Evolutionary conservation across 2,888 invertebrate genomes (phyloP), one percentile per base, ranked within the genome.

Genomic region (Anodontia alba): DNA sequence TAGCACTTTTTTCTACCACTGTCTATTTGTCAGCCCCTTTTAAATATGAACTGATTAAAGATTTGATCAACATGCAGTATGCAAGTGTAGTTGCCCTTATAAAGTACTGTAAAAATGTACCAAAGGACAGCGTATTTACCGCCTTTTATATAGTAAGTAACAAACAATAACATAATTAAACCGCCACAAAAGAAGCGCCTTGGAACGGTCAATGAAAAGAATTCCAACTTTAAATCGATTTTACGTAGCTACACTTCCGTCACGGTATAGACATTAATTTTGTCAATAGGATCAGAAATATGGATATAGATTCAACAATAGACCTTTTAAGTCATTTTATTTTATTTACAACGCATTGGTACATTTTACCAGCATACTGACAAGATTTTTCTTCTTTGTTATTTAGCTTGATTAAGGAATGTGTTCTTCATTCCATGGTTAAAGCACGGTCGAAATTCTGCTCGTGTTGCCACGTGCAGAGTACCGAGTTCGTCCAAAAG

Each of bases 401-500:
- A 49, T 49, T 49, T 49, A 49, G 49, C 49, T 49, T 49, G 49
- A 49, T 49, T 49, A 49, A 49, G 54, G 54, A 54, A 54, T 54
- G 2, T 2, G 2, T n/a, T 26, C 54, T 12, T 26, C 26, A 54
- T 54, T 62, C 62, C 62, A 33, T 20, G 17, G 33, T 62, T 20
- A 20, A 31, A 62, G 31, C 62, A 62, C 33, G 33, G 62, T 31
- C 33, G 29, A 57, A 57, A 57, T 49, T 57, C 57, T 57, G 57
- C 57, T 5, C 57, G 29, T 62, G 62, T 62, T 33, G 23, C 62
- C 12, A 62, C 62, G 17, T 20, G 20, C 20, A 33, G 33, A 33
- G 57, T 29, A 57, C 57, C 57, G 17, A 62, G 62, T 62, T 31
- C 54, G 5, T 54, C 26, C 23, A 54, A 54, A 57, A 20, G 31